Evolutionary conservation across 1,140 invertebrate genomes (phyloP).

Genomic region (Drosophila azteca): DNA sequence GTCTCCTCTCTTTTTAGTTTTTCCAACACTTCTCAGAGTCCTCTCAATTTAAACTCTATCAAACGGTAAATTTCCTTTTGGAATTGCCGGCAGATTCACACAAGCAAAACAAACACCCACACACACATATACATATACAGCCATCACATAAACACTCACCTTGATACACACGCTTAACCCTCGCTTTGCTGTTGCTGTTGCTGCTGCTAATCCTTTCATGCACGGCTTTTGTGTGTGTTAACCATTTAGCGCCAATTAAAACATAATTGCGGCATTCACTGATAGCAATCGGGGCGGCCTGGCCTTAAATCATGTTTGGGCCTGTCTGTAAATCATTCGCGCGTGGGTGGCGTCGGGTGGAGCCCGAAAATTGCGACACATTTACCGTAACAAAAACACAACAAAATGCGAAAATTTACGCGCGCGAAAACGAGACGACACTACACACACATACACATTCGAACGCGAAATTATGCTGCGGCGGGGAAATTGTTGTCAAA

Average conservation of each 20-base stretch:
- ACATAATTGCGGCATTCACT: conserved; percentile 74
- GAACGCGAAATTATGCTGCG: conserved; percentile 19
- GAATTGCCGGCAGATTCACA: too few species aligned
- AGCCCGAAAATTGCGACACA: conserved; percentile 50
- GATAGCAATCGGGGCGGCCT: conserved; percentile 60
- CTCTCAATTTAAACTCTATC: too few species aligned
- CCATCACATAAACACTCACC: conserved; percentile 12
- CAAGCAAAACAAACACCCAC: too few species aligned
- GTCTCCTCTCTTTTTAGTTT: too few species aligned
- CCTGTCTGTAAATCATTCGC: conserved; percentile 15
- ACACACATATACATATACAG: too few species aligned
- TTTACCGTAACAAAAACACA: conserved; percentile 18
- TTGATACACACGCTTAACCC: conserved; percentile 6
- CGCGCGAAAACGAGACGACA: conserved; percentile 44
- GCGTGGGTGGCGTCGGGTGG: background rate
- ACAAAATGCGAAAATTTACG: conserved; percentile 39
- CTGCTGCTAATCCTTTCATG: conserved; percentile 50
- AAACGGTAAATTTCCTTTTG: too few species aligned
- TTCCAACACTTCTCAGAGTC: too few species aligned
- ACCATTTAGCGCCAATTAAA: conserved; percentile 77
- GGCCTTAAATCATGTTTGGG: conserved; percentile 67
- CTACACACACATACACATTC: conserved; percentile 9
- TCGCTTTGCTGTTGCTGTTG: conserved; percentile 29
- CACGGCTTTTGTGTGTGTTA: conserved; percentile 50
- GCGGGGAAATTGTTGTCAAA: conserved; percentile 14